Evolutionary conservation across 2,113 vertebrate genomes (phyloP).

Genomic region (Ascaphus truei): DNA sequence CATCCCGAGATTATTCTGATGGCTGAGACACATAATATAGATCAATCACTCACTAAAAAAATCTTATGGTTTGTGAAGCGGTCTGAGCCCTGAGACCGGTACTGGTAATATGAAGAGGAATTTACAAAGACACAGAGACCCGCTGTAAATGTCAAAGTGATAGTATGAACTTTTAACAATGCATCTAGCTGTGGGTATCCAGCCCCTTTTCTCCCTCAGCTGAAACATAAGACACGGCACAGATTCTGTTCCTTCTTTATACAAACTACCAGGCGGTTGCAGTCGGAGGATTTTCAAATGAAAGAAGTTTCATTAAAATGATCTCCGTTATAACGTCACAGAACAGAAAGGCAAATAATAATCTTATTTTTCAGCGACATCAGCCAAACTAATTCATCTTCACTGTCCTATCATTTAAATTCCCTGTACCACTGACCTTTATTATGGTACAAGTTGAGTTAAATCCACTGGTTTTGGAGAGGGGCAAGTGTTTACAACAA

Average conservation of each 20-base stretch:
- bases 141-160: slow-evolving; percentile 69
- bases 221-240: slow-evolving; percentile 59
- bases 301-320: too few relatives aligned
- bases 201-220: slow-evolving; percentile 51
- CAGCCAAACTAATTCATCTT: too few relatives aligned
- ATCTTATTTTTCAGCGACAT: too few relatives aligned
- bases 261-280: slow-evolving; percentile 19
- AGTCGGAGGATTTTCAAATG: not conserved
- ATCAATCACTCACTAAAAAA: slow-evolving; percentile 79
- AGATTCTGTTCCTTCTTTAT: slow-evolving; percentile 38
- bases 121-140: slow-evolving; percentile 69
- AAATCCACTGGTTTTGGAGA: too few relatives aligned
- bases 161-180: slow-evolving; percentile 67
- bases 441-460: too few relatives aligned
- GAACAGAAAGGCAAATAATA: too few relatives aligned
- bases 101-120: slow-evolving; percentile 66
- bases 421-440: too few relatives aligned
- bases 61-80: slow-evolving; percentile 76
- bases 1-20: slow-evolving; percentile 90
- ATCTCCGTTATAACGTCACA: not conserved
- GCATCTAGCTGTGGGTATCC: slow-evolving; percentile 61
- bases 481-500: too few relatives aligned
- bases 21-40: slow-evolving; percentile 85
- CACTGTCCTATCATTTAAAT: too few relatives aligned
- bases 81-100: slow-evolving; percentile 63